Conservation (phyloP, 1,140 invertebrate species). For the Bombus terrestris region DNA sequence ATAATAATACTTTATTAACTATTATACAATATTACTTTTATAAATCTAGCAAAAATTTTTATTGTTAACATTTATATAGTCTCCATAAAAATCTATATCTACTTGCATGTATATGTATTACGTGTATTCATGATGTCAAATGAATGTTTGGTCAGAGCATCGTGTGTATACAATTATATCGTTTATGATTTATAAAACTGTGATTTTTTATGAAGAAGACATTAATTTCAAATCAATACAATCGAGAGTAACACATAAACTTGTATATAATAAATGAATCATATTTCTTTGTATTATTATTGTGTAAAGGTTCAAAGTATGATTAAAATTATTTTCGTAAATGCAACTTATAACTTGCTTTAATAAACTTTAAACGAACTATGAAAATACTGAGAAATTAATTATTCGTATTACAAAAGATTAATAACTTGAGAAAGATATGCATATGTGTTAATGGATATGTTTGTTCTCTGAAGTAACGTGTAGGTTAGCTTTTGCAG, state of each 20-base stretch:
- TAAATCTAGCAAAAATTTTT: background rate
- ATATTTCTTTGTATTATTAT: background rate
- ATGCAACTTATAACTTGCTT: background rate
- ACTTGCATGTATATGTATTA: too few relatives aligned
- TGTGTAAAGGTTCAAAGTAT: background rate
- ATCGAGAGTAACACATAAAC: background rate
- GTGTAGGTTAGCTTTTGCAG: conserved; percentile 25
- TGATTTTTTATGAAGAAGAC: background rate
- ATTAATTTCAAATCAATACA: background rate
- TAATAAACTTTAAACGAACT: background rate
- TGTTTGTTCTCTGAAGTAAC: background rate
- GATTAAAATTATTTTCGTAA: background rate
- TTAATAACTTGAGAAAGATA: background rate
- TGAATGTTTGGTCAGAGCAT: conserved; percentile 6
- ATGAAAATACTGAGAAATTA: background rate
- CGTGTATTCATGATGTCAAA: conserved; percentile 4
- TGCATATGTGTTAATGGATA: background rate
- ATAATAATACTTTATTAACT: background rate
- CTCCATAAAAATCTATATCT: conserved; percentile 11
- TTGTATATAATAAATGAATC: conserved; percentile 4
- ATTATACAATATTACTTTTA: background rate
- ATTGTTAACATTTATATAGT: conserved; percentile 9
- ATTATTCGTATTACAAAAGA: background rate
- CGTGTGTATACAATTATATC: background rate
- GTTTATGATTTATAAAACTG: conserved; percentile 2